Percentiles rank a stretch among this genome's conserved stretches.
Conservation (phyloP, 2,797 vertebrate species). For the Fratercula arctica region DNA sequence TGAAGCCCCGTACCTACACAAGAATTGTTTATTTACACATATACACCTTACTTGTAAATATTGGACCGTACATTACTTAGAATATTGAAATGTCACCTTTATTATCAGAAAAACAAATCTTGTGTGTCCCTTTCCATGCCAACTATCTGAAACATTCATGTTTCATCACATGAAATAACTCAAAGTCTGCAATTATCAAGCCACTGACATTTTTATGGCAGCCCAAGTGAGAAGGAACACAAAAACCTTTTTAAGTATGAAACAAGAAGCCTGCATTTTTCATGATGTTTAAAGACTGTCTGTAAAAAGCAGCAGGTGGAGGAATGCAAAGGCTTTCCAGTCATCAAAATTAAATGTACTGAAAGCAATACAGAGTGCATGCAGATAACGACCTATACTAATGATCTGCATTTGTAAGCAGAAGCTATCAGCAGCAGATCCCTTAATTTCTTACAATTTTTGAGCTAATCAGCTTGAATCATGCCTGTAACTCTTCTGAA, state of each 20-base stretch:
- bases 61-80: background rate
- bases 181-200: background rate
- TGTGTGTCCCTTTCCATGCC: background rate
- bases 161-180: background rate
- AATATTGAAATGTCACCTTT: background rate
- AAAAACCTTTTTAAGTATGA: background rate
- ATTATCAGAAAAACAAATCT: background rate
- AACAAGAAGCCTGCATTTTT: background rate
- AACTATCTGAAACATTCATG: background rate
- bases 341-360: background rate
- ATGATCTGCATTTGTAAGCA: background rate
- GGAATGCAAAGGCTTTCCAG: background rate
- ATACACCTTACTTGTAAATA: background rate
- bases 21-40: background rate
- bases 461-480: background rate
- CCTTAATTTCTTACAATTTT: background rate
- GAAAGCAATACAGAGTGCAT: background rate
- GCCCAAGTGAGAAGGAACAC: background rate
- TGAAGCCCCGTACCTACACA: background rate
- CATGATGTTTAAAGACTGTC: background rate
- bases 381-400: background rate
- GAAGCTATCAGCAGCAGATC: background rate
- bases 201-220: background rate
- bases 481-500: background rate
- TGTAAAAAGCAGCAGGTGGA: background rate